These are phyloP conservation scores for Chloroclysta siterata DNA, from an alignment of 2,888 invertebrate genomes.

Conservation along the genomic window DNA sequence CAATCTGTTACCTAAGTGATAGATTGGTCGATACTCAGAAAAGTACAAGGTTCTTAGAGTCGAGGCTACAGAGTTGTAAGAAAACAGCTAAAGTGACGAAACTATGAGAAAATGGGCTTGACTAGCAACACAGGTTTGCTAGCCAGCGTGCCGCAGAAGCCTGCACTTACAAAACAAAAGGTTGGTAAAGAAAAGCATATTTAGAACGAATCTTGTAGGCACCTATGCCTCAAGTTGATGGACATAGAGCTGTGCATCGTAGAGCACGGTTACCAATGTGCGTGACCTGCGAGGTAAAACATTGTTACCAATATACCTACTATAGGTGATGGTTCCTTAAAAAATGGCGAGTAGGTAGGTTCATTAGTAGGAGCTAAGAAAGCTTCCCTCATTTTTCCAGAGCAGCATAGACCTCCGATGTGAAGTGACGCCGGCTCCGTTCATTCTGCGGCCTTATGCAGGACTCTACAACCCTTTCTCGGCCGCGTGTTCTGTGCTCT, in stretches of 20 bases:
- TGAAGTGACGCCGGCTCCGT: conserved; percentile 88
- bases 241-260: too few species aligned
- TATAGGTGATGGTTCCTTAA: too few species aligned
- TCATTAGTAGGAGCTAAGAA: too few species aligned
- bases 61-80: not conserved
- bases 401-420: conserved; percentile 79
- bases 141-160: conserved; percentile 84
- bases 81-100: conserved; percentile 7
- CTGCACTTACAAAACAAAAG: conserved; percentile 58
- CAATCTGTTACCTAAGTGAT: conserved; percentile 60
- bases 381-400: conserved; percentile 42
- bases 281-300: too few species aligned
- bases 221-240: too few species aligned
- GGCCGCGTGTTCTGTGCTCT: conserved; percentile 91
- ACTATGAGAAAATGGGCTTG: conserved; percentile 73
- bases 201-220: not conserved
- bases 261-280: too few species aligned
- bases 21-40: conserved; percentile 60
- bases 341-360: too few species aligned
- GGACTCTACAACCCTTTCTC: conserved; percentile 93
- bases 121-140: conserved; percentile 88
- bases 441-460: conserved; percentile 91
- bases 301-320: too few species aligned
- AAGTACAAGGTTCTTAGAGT: not conserved
- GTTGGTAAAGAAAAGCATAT: conserved; percentile 49